Evolutionary conservation across 2,113 vertebrate species (phyloP).

Genomic region (Erpornis zantholeuca): DNA sequence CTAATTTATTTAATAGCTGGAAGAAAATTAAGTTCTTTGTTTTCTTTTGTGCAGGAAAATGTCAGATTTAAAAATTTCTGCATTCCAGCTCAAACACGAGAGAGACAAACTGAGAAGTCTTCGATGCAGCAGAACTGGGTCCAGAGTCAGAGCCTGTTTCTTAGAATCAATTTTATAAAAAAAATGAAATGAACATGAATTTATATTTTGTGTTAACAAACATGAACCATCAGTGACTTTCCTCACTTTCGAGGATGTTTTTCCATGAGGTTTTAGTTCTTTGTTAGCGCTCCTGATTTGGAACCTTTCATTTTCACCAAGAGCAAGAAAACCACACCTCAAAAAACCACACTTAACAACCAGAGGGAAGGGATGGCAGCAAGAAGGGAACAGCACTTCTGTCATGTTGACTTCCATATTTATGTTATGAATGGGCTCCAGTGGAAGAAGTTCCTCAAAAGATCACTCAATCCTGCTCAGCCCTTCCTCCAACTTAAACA

Average conservation of each 20-base stretch:
- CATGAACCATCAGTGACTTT: neutral
- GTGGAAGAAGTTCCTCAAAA: neutral
- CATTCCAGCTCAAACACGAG: neutral
- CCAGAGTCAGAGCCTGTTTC: neutral
- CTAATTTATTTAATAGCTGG: neutral
- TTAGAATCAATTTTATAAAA: neutral
- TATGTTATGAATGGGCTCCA: neutral
- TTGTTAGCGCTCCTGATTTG: fast-evolving
- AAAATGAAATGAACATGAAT: too few relatives aligned
- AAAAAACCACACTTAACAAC: neutral
- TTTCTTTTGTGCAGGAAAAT: neutral
- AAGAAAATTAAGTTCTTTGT: neutral
- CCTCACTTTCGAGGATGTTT: neutral
- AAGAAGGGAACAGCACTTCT: neutral
- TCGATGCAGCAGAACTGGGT: neutral
- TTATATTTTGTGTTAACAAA: neutral
- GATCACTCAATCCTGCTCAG: neutral
- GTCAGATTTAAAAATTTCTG: neutral
- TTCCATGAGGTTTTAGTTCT: neutral
- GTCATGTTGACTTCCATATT: neutral
- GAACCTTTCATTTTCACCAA: neutral
- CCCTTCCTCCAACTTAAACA: neutral
- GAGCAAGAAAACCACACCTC: fast-evolving
- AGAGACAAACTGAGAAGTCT: neutral
- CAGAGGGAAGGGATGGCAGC: too few relatives aligned